Conservation (phyloP, 1,140 invertebrate species). For the Papilio polyxenes region DNA sequence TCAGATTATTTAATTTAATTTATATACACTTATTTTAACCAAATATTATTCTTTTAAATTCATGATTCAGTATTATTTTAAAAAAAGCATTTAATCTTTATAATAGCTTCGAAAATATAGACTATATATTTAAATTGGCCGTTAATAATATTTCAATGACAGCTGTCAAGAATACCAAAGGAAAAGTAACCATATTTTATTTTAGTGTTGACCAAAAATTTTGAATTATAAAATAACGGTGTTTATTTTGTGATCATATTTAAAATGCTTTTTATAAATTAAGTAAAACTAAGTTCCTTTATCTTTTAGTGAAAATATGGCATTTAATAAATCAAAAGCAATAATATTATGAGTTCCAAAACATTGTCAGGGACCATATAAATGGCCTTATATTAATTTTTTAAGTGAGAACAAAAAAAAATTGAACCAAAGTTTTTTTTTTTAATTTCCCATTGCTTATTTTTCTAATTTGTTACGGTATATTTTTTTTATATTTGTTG, state of each 20-base stretch:
- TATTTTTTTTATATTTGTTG: slow-evolving; percentile 7
- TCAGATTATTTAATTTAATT: too few species aligned
- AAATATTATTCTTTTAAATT: neutral
- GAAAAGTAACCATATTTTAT: neutral
- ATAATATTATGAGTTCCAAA: neutral
- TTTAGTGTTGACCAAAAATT: slow-evolving; percentile 2
- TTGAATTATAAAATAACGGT: neutral
- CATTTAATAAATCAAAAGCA: slow-evolving; percentile 10
- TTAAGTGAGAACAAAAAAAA: slow-evolving; percentile 23
- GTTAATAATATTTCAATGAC: neutral
- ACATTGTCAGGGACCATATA: slow-evolving; percentile 7
- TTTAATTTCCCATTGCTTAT: neutral
- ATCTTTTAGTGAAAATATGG: neutral
- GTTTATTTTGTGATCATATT: neutral
- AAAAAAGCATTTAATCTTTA: neutral
- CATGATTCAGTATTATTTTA: slow-evolving; percentile 4
- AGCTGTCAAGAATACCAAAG: neutral
- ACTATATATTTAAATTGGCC: neutral
- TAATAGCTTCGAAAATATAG: neutral
- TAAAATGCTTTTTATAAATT: neutral
- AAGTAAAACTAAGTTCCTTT: neutral
- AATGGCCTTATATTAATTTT: slow-evolving; percentile 12
- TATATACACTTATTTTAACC: too few species aligned
- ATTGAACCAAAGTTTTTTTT: slow-evolving; percentile 22
- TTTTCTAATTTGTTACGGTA: neutral